These are phyloP conservation scores for Melanotaenia trifasciata DNA, from an alignment of 2,797 vertebrate genomes.

Conservation along the genomic window DNA sequence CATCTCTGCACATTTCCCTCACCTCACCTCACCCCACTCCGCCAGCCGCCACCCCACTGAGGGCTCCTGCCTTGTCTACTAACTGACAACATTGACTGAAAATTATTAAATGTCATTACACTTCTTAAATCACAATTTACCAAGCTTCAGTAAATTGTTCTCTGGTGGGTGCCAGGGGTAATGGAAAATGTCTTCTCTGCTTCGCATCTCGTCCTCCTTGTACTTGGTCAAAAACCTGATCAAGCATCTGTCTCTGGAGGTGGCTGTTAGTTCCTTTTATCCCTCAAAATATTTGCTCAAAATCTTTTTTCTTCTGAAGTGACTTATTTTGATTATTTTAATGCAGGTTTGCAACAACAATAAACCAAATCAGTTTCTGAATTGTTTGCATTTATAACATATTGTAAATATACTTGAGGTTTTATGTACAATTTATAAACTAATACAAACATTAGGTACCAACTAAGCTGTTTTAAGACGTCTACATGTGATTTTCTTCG, in stretches of 20 bases:
- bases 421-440: too few relatives aligned
- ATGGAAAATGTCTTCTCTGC: constrained; percentile 89
- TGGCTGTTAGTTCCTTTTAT: constrained; percentile 14
- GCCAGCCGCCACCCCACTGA: constrained; percentile 43
- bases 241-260: constrained; percentile 60
- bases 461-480: too few relatives aligned
- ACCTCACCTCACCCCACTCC: too few relatives aligned
- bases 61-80: constrained; percentile 72
- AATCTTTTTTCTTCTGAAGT: not conserved
- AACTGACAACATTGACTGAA: constrained; percentile 85
- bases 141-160: constrained; percentile 87
- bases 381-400: too few relatives aligned
- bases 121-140: constrained; percentile 91
- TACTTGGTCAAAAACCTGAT: constrained; percentile 73
- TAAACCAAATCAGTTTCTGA: too few relatives aligned
- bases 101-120: constrained; percentile 91
- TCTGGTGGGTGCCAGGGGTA: constrained; percentile 82
- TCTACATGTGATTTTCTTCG: too few relatives aligned
- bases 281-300: not conserved
- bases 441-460: too few relatives aligned
- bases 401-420: too few relatives aligned
- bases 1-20: not conserved
- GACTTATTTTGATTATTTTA: too few relatives aligned
- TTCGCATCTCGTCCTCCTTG: constrained; percentile 78
- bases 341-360: too few relatives aligned